Conservation (phyloP, 2,797 vertebrate species). For the Tenualosa thibaudeaui region DNA sequence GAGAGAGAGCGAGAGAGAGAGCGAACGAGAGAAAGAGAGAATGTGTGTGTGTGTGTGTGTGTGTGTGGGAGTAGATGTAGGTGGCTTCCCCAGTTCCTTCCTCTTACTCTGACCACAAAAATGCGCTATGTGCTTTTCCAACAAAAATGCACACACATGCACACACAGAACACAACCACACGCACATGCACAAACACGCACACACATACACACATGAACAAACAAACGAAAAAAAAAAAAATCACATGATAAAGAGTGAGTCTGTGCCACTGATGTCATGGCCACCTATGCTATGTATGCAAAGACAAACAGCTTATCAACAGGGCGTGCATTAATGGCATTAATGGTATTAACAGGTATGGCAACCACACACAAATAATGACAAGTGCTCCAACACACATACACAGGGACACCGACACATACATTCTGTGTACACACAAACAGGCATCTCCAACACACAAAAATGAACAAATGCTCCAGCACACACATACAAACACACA, state of each 20-base stretch:
- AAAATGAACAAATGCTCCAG: not conserved
- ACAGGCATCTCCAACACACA: slow-evolving; percentile 24
- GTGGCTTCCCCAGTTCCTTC: not conserved
- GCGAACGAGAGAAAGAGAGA: not conserved
- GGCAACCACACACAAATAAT: too few relatives aligned
- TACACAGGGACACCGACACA: not conserved
- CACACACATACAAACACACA: not conserved
- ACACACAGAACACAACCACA: not conserved
- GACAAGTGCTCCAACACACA: not conserved
- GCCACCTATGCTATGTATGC: not conserved
- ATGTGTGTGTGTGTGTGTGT: not conserved
- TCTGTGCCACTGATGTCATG: not conserved
- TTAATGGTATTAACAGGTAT: not conserved
- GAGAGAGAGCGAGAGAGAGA: not conserved
- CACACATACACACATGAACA: not conserved
- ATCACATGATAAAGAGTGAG: too few relatives aligned
- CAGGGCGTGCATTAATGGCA: not conserved
- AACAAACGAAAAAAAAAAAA: not conserved
- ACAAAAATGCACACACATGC: not conserved
- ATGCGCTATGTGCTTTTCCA: not conserved
- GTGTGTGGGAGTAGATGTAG: not conserved
- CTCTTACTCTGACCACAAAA: not conserved
- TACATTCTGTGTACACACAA: slow-evolving; percentile 38
- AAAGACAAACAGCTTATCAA: not conserved
- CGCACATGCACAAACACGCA: not conserved